These are phyloP conservation scores for Leptocoma aspasia DNA, from an alignment of 2,113 vertebrate genomes.

Conservation along the genomic window DNA sequence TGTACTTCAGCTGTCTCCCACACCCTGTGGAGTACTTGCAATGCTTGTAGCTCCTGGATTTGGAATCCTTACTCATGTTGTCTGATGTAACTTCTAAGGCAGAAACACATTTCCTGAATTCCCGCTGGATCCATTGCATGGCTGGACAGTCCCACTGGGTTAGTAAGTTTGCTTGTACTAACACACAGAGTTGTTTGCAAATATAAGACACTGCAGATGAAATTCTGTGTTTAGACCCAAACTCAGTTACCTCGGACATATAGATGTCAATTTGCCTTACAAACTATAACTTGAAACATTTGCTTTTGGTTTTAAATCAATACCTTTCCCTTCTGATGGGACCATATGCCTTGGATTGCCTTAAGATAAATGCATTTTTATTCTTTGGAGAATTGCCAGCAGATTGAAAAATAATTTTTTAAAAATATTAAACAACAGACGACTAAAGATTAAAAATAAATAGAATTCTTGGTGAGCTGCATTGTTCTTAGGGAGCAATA, in stretches of 20 bases:
- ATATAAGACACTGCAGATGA: not conserved
- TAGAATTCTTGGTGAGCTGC: not conserved
- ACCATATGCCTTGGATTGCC: not conserved
- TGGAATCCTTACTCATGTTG: not conserved
- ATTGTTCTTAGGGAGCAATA: not conserved
- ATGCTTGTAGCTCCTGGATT: not conserved
- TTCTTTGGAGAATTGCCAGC: not conserved
- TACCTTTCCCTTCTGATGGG: not conserved
- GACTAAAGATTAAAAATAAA: not conserved
- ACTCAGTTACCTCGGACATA: not conserved
- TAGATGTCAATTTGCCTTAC: not conserved
- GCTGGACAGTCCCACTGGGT: not conserved
- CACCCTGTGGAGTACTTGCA: not conserved
- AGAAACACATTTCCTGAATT: not conserved
- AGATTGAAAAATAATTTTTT: not conserved
- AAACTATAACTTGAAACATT: not conserved
- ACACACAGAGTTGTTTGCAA: not conserved
- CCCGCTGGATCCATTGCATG: not conserved
- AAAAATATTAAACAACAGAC: not conserved
- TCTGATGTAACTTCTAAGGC: not conserved
- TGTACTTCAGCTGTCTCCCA: not conserved
- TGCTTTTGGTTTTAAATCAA: not conserved
- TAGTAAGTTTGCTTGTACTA: not conserved
- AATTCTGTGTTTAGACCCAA: not conserved
- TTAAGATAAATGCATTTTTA: not conserved